Conservation (phyloP, 2,888 invertebrate species). For the Litoditis marina region DNA sequence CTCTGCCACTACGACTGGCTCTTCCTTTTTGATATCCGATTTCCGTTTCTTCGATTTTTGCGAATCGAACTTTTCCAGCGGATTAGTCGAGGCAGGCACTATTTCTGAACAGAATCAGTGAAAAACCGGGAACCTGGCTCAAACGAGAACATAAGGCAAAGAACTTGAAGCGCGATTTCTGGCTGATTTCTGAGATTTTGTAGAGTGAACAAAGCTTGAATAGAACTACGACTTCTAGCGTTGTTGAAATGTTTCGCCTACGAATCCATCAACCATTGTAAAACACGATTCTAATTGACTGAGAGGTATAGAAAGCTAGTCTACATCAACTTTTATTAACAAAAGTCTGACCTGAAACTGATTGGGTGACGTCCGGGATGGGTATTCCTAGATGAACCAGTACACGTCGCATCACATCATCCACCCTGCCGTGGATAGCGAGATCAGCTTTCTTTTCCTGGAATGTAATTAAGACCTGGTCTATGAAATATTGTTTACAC, state of each 20-base stretch:
- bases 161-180: too few relatives aligned
- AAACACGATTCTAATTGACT: too few relatives aligned
- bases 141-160: too few relatives aligned
- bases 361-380: too few relatives aligned
- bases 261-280: too few relatives aligned
- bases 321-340: too few relatives aligned
- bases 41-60: neutral
- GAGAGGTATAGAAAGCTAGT: too few relatives aligned
- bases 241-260: too few relatives aligned
- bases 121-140: neutral
- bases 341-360: too few relatives aligned
- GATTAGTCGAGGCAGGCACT: neutral
- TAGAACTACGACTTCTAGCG: too few relatives aligned
- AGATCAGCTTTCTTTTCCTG: slow-evolving; percentile 51
- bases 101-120: neutral
- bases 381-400: slow-evolving; percentile 23
- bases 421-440: slow-evolving; percentile 52
- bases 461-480: slow-evolving; percentile 4
- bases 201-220: too few relatives aligned
- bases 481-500: neutral
- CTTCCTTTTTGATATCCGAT: neutral
- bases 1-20: too few relatives aligned
- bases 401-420: slow-evolving; percentile 40
- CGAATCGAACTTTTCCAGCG: neutral
- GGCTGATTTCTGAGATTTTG: neutral